Conservation (phyloP, 2,888 invertebrate species). For the Ornithoptera priamus region DNA sequence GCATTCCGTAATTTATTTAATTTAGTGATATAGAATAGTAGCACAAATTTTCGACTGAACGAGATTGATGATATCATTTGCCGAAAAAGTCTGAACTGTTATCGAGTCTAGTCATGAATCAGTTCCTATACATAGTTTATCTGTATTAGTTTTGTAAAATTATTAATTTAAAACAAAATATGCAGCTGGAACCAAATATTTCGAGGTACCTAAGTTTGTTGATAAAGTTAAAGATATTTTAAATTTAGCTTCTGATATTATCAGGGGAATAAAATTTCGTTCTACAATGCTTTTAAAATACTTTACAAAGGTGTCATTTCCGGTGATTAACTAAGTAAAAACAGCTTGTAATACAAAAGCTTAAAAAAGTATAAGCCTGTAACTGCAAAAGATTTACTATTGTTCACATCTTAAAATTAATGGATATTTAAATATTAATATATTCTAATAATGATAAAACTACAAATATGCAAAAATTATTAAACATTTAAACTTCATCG, state of each 20-base stretch:
- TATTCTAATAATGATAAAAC: too few species aligned
- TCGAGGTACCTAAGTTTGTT: conserved; percentile 29
- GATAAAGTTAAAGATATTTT: neutral
- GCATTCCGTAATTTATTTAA: conserved; percentile 34
- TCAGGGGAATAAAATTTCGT: neutral
- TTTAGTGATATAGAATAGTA: conserved; percentile 42
- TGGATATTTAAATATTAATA: conserved; percentile 6
- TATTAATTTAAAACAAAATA: conserved; percentile 12
- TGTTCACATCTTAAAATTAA: conserved; percentile 31
- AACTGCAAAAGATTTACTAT: conserved; percentile 7
- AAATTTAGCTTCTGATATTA: neutral
- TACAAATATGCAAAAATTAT: too few species aligned
- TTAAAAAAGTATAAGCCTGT: neutral
- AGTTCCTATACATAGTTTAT: conserved; percentile 45
- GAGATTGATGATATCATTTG: conserved; percentile 49
- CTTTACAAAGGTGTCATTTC: conserved; percentile 25
- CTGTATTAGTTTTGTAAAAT: conserved; percentile 29
- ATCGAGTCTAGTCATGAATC: conserved; percentile 46
- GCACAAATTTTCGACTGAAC: conserved; percentile 59
- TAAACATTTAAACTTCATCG: too few species aligned
- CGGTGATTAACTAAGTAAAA: neutral
- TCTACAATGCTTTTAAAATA: neutral
- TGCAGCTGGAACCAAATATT: conserved; percentile 8
- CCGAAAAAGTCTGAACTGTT: conserved; percentile 60
- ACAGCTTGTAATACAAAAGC: neutral